A percentile compares a stretch with the other conserved stretches of the same genome.
Conservation (phyloP, 2,797 vertebrate species). For the Simalia tracyae region DNA sequence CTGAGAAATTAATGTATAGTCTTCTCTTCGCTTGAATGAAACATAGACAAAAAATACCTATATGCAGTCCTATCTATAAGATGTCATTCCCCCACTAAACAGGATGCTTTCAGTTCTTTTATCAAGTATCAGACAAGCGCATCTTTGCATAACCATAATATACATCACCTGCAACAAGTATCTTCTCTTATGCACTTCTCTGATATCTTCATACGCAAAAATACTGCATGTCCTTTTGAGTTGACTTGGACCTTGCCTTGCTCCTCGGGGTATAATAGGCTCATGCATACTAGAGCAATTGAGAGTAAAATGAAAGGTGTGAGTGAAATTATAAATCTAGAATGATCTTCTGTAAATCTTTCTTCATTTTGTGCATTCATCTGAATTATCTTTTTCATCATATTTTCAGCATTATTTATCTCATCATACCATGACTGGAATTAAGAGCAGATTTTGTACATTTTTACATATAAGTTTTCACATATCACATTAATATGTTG, state of each 20-base stretch:
- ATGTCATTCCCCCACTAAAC: not conserved
- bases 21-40: not conserved
- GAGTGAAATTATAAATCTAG: not conserved
- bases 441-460: not conserved
- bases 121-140: not conserved
- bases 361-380: not conserved
- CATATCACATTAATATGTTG: not conserved
- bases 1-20: not conserved
- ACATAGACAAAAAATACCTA: not conserved
- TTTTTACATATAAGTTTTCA: not conserved
- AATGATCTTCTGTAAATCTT: not conserved
- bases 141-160: not conserved
- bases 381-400: not conserved
- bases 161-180: constrained; percentile 91
- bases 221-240: constrained; percentile 96
- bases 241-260: constrained; percentile 92
- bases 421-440: not conserved
- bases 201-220: constrained; percentile 98
- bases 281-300: constrained; percentile 86
- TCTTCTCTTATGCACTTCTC: constrained; percentile 96
- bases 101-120: not conserved
- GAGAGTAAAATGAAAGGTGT: not conserved
- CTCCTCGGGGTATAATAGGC: constrained; percentile 94
- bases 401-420: not conserved
- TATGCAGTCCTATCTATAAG: not conserved